Evolutionary conservation across 2,113 vertebrate genomes (phyloP), one percentile per base, ranked within the genome.

Genomic region (Balaeniceps rex): DNA sequence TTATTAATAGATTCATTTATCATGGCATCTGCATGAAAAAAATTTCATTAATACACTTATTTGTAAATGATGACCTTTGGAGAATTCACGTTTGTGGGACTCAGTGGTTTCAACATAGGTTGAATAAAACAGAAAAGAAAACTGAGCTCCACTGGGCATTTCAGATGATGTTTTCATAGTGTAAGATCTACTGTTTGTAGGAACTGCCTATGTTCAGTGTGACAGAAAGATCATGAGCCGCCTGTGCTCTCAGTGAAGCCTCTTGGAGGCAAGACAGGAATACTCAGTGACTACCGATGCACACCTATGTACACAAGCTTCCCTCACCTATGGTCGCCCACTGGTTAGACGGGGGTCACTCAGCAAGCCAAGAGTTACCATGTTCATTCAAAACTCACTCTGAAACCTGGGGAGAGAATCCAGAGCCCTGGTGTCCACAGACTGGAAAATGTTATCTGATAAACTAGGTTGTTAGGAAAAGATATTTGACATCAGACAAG

Each of bases 251-350:
- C 55, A 44, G 19, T 19, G 42, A 38, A 75, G 79, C 38, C 57
- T 83, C 42, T 83, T 4, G 2, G 4, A 81, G 40, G 58, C 33
- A 61, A 44, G 33, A 64, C 2, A 57, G 82, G 31, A 82, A 34
- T 87, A 66, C 36, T 18, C n/a, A 54, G 51, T 31, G 70, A 31
- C 36, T 33, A 16, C 2, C 34, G n/a, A 57, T 38, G 51, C 42
- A 57, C 19, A 66, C 2, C 18, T 24, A 4, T 2, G 8, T 6
- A 36, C 38, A 61, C 14, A 74, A 65, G 60, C 21, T 69, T 63
- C 22, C 51, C 57, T 82, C 42, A 54, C 82, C 51, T 63, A 3
- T 6, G 31, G 61, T 21, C 1, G 0, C n/a, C 64, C 1, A 1
- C 18, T 60, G 0, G 22, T 60, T 69, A 51, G 49, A 47, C 0